A percentile compares a stretch with the other conserved stretches of the same genome.
Evolutionary conservation across 2,888 invertebrate species (phyloP).

Genomic region (Dynastes tityus): DNA sequence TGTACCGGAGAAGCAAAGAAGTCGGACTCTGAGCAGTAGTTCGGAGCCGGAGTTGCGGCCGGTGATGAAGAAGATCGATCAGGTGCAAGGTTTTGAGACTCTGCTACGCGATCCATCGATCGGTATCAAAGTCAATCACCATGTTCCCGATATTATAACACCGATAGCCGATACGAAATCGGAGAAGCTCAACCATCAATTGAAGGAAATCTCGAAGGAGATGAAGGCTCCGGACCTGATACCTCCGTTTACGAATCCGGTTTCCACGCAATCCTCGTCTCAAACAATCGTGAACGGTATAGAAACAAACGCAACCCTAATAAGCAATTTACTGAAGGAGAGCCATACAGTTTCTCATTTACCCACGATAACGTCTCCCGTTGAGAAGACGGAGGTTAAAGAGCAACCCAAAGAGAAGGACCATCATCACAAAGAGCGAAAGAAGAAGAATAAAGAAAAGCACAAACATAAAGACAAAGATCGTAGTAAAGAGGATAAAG

Average conservation of each 20-base stretch:
- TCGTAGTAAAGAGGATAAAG: slow-evolving; percentile 76
- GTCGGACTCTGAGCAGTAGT: slow-evolving; percentile 69
- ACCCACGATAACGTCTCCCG: slow-evolving; percentile 54
- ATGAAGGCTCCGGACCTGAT: slow-evolving; percentile 70
- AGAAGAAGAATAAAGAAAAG: slow-evolving; percentile 84
- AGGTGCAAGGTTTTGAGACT: slow-evolving; percentile 77
- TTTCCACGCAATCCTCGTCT: slow-evolving; percentile 44
- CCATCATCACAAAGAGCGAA: slow-evolving; percentile 67
- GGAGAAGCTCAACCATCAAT: slow-evolving; percentile 52
- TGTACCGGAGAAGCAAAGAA: slow-evolving; percentile 60
- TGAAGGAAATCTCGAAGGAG: slow-evolving; percentile 66
- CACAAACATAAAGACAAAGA: slow-evolving; percentile 86
- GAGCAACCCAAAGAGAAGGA: slow-evolving; percentile 63
- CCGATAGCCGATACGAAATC: slow-evolving; percentile 61
- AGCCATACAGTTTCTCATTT: slow-evolving; percentile 61
- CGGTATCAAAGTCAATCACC: slow-evolving; percentile 64
- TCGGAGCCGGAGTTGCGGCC: slow-evolving; percentile 77
- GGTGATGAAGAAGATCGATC: slow-evolving; percentile 77
- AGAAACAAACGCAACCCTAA: slow-evolving; percentile 81
- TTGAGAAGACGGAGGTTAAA: slow-evolving; percentile 60
- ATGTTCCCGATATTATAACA: slow-evolving; percentile 64
- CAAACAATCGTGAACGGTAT: slow-evolving; percentile 75
- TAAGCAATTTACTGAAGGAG: slow-evolving; percentile 81
- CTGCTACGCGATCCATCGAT: slow-evolving; percentile 73
- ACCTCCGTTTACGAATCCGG: slow-evolving; percentile 65